These are phyloP conservation scores for Mesochorus sp. DNA, from an alignment of 2,888 invertebrate genomes.

Conservation along the genomic window DNA sequence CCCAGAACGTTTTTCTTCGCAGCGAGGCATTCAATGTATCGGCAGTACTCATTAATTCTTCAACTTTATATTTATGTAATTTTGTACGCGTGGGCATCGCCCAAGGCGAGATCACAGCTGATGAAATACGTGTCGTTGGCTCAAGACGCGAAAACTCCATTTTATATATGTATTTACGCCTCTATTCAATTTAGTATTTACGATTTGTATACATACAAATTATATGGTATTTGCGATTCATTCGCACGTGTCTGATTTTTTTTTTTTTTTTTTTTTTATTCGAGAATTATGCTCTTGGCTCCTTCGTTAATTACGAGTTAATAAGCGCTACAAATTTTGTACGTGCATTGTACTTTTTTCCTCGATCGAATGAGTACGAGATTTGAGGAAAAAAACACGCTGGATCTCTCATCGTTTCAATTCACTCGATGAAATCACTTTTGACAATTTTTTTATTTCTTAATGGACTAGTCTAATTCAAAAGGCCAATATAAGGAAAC, in stretches of 20 bases:
- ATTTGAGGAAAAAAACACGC: background rate
- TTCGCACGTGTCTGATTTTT: constrained; percentile 10
- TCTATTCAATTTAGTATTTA: no score
- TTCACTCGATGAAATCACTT: no score
- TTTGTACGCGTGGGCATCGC: constrained; percentile 51
- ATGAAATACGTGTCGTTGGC: no score
- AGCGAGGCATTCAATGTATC: constrained; percentile 12
- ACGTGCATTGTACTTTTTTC: background rate
- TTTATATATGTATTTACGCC: no score
- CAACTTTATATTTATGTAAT: constrained; percentile 55
- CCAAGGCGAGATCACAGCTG: constrained; percentile 40
- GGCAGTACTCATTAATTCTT: constrained; percentile 47
- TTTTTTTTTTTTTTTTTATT: no score
- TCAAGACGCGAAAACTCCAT: no score
- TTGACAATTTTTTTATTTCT: no score
- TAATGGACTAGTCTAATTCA: no score
- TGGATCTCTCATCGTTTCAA: background rate
- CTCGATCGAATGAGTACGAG: background rate
- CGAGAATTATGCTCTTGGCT: background rate
- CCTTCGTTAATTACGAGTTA: constrained; percentile 39
- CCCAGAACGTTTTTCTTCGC: constrained; percentile 16
- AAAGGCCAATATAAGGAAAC: no score
- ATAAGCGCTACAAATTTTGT: constrained; percentile 12
- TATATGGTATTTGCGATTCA: constrained; percentile 11
- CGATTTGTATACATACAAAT: background rate